A percentile compares a stretch with the other conserved stretches of the same genome.
Evolutionary conservation across 2,797 vertebrate genomes (phyloP).

Genomic region (Percopsis omiscomaycus): DNA sequence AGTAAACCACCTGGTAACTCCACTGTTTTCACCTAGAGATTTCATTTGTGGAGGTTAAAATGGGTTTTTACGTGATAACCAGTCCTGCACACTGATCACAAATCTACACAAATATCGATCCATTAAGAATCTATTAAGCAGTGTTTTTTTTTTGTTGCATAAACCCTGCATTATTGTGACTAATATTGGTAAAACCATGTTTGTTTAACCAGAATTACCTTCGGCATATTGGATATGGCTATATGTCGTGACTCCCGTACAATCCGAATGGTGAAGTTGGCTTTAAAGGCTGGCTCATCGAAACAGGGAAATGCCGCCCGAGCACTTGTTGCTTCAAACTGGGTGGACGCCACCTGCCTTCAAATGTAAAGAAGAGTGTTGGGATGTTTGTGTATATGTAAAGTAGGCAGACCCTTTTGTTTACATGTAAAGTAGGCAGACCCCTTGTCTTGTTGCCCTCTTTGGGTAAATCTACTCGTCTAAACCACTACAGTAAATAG

Average conservation of each 20-base stretch:
- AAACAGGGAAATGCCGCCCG: conserved; percentile 91
- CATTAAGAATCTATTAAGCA: too few species aligned
- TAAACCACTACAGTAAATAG: too few species aligned
- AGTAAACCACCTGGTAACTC: conserved; percentile 76
- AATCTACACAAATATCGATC: background rate
- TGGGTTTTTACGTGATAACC: background rate
- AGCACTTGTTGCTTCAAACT: conserved; percentile 89
- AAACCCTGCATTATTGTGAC: background rate
- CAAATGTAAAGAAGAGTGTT: background rate
- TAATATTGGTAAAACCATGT: background rate
- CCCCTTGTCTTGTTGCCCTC: background rate
- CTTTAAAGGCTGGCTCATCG: conserved; percentile 90
- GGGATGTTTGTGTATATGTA: background rate
- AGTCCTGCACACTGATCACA: background rate
- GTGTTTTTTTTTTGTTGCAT: background rate
- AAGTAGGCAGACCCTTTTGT: background rate
- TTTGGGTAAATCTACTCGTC: background rate
- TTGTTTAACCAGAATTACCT: conserved; percentile 62
- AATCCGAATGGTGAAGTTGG: conserved; percentile 84
- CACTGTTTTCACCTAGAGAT: conserved; percentile 80
- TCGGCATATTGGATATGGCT: conserved; percentile 89
- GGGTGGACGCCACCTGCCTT: conserved; percentile 86
- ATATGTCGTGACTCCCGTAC: conserved; percentile 80
- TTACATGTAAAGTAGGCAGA: background rate
- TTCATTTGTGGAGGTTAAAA: background rate